A percentile compares a stretch with the other conserved stretches of the same genome.
phyloP scores from a whole-genome alignment of 2,113 vertebrate species.

The Clarias gariepinus region DNA sequence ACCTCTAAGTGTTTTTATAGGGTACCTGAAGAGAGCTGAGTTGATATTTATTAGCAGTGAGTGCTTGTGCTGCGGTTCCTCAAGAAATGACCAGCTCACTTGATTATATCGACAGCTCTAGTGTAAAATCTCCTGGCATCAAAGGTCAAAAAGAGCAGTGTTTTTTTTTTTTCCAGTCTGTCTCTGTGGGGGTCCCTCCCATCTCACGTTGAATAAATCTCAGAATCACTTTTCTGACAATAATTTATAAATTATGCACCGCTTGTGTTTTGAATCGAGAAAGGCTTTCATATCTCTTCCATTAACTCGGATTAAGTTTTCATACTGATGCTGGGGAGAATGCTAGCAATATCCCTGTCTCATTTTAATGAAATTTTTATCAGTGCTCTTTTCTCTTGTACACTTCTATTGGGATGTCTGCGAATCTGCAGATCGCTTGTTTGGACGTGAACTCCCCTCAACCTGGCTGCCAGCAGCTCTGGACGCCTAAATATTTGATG shows the following conservation, averaged over 20 bases:
- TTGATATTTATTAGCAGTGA: conserved; percentile 80
- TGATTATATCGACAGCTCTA: conserved; percentile 93
- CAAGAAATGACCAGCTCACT: conserved; percentile 87
- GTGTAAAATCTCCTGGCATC: conserved; percentile 92
- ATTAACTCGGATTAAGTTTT: conserved; percentile 99
- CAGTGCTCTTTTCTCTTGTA: conserved; percentile 93
- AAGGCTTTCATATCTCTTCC: conserved; percentile 99
- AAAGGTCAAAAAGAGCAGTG: conserved; percentile 90
- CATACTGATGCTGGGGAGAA: conserved; percentile 98
- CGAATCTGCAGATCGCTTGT: conserved; percentile 94
- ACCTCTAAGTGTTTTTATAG: conserved; percentile 61
- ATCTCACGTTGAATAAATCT: conserved; percentile 92
- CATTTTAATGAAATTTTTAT: conserved; percentile 99
- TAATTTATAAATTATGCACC: conserved; percentile 99
- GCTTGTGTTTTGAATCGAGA: conserved; percentile 98
- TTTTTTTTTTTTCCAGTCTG: conserved; percentile 65
- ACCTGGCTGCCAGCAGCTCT: conserved; percentile 95
- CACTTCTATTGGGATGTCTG: conserved; percentile 99
- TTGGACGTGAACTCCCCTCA: conserved; percentile 99
- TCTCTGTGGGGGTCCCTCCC: conserved; percentile 72
- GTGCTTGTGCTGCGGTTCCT: conserved; percentile 76
- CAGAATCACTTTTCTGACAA: conserved; percentile 99
- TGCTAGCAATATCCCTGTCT: conserved; percentile 99
- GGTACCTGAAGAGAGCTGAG: conserved; percentile 72
- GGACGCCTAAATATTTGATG: conserved; percentile 99